Conservation (phyloP, 2,797 vertebrate species). For the Podarcis lilfordi region DNA sequence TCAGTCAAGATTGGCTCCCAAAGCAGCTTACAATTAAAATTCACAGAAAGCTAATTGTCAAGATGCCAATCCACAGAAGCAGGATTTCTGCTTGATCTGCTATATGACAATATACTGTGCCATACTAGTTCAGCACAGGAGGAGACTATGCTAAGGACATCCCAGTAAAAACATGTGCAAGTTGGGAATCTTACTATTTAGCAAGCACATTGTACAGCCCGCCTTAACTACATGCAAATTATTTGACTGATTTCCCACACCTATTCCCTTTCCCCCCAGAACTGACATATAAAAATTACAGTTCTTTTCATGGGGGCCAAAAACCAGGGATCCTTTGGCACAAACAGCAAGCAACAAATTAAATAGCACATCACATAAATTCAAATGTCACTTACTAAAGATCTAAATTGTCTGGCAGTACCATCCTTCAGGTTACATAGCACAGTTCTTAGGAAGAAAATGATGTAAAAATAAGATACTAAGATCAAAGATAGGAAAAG, state of each 20-base stretch:
- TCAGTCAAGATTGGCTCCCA: not conserved
- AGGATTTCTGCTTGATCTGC: not conserved
- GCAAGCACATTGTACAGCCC: not conserved
- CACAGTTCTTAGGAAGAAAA: not conserved
- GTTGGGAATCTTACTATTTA: not conserved
- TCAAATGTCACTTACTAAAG: not conserved
- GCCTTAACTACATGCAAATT: not conserved
- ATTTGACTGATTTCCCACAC: not conserved
- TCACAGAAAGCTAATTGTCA: not conserved
- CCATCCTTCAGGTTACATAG: not conserved
- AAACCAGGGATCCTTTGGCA: not conserved
- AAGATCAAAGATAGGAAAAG: not conserved
- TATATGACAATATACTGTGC: not conserved
- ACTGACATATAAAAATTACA: not conserved
- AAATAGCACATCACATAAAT: too few relatives aligned
- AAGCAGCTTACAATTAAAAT: not conserved
- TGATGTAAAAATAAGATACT: not conserved
- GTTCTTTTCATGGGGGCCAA: not conserved
- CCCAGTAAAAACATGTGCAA: not conserved
- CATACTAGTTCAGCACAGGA: not conserved
- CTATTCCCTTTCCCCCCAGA: not conserved
- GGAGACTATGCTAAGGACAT: not conserved
- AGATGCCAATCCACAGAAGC: not conserved
- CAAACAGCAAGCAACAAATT: too few relatives aligned
- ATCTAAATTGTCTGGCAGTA: not conserved